phyloP scores from a whole-genome alignment of 1,140 invertebrate genomes.

The Goniozus legneri region DNA sequence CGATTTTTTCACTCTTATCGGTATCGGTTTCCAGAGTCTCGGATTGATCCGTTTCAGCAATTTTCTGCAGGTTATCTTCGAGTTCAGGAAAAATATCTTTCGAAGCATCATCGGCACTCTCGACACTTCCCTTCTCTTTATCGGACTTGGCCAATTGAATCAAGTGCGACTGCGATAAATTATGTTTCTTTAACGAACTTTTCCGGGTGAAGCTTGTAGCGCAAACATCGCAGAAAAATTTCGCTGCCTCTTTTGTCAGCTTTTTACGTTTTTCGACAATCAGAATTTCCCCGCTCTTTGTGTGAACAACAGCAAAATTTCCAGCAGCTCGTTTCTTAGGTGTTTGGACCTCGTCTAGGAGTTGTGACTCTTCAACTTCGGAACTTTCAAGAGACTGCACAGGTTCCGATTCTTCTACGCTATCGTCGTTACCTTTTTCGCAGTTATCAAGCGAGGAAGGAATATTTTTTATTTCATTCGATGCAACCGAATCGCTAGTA shows the following conservation, averaged over 20 bases:
- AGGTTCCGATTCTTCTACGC: neutral
- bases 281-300: constrained; percentile 45
- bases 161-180: constrained; percentile 45
- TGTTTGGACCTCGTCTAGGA: constrained; percentile 24
- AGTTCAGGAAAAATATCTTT: neutral
- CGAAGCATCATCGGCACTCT: neutral
- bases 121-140: constrained; percentile 11
- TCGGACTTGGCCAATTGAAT: constrained; percentile 30
- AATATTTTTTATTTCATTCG: neutral
- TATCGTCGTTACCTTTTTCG: neutral
- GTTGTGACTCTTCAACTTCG: neutral
- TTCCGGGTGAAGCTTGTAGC: constrained; percentile 48
- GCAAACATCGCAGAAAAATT: constrained; percentile 48
- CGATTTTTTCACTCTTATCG: no score
- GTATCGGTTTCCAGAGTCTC: neutral
- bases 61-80: neutral
- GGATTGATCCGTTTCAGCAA: neutral
- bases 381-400: neutral
- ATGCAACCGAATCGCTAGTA: no score
- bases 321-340: constrained; percentile 38
- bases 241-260: constrained; percentile 46
- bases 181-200: constrained; percentile 50
- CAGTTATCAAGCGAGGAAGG: constrained; percentile 1
- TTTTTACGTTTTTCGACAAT: constrained; percentile 51
- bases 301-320: constrained; percentile 45